Evolutionary conservation across 2,888 invertebrate species (phyloP), one percentile per base, ranked within the genome.

Genomic region (Cheilosia urbana): DNA sequence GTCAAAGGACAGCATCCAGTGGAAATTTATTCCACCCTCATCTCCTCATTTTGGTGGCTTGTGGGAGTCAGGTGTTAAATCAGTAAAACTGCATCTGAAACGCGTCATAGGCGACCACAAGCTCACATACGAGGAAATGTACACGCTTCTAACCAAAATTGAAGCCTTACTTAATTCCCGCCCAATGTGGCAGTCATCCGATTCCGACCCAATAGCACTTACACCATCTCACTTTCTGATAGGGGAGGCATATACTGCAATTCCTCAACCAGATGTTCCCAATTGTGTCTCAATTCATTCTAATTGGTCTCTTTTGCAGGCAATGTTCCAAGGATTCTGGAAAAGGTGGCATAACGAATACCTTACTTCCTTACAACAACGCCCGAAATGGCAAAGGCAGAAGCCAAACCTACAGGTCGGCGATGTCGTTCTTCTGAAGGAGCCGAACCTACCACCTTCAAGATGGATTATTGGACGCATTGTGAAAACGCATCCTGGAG

Each of bases 111-210:
- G n/a, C n/a, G n/a, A n/a, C n/a, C n/a, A n/a, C n/a, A n/a, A n/a
- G n/a, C n/a, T n/a, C n/a, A n/a, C n/a, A n/a, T n/a, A n/a, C n/a
- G n/a, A n/a, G n/a, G n/a, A n/a, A n/a, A n/a, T n/a, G n/a, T n/a
- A n/a, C n/a, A n/a, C n/a, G n/a, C n/a, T n/a, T n/a, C n/a, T n/a
- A n/a, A n/a, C n/a, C 4, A 73, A 78, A 13, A 66, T 83, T 1
- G 72, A 81, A 55, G 76, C 73, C 0, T 65, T 87, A 2, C 21
- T 87, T 0, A 87, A 87, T 17, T 87, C 83, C 11, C 51, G 78
- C 21, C 78, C 80, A 1, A 45, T 62, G 45, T 63, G 42, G 53
- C 53, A 19, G 30, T 42, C 42, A 1, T 21, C 30, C 11, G 62
- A 73, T n/a, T 2, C 13, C 0, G 75, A 76, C 1, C 37, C 65